Conservation (phyloP, 2,113 vertebrate genomes). For the Thinocorus orbignyianus region DNA sequence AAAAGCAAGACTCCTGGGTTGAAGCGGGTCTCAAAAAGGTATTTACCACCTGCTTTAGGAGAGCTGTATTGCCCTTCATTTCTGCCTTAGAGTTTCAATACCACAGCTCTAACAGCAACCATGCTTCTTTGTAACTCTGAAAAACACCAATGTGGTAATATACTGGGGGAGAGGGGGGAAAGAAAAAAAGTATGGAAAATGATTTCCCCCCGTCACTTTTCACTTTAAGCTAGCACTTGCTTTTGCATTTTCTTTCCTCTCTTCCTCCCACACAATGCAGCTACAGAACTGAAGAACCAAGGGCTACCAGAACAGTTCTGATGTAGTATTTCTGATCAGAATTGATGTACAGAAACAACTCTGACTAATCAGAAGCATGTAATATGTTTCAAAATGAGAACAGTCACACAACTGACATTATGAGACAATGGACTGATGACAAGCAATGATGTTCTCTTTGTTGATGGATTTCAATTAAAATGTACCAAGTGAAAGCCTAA, state of each 20-base stretch:
- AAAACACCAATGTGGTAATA: not conserved
- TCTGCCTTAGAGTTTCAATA: not conserved
- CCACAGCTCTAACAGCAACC: not conserved
- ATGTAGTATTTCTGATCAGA: not conserved
- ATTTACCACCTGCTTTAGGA: not conserved
- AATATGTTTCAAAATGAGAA: not conserved
- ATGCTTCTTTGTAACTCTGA: not conserved
- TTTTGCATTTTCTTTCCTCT: not conserved
- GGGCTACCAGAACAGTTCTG: not conserved
- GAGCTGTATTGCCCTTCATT: not conserved
- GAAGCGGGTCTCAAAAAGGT: not conserved
- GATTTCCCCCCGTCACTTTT: not conserved
- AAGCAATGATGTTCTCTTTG: not conserved
- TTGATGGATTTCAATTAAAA: conserved; percentile 1
- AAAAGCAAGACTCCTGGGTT: not conserved
- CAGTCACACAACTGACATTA: not conserved
- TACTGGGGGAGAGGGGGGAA: not conserved
- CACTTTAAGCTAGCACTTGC: not conserved
- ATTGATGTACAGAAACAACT: not conserved
- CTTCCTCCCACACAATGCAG: not conserved
- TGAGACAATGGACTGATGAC: not conserved
- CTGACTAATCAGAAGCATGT: not conserved
- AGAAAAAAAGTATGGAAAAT: not conserved
- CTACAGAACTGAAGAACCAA: not conserved
- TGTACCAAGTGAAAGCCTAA: not conserved